phyloP scores from a whole-genome alignment of 2,113 vertebrate species.

The Mesembrinibis cayennensis region DNA sequence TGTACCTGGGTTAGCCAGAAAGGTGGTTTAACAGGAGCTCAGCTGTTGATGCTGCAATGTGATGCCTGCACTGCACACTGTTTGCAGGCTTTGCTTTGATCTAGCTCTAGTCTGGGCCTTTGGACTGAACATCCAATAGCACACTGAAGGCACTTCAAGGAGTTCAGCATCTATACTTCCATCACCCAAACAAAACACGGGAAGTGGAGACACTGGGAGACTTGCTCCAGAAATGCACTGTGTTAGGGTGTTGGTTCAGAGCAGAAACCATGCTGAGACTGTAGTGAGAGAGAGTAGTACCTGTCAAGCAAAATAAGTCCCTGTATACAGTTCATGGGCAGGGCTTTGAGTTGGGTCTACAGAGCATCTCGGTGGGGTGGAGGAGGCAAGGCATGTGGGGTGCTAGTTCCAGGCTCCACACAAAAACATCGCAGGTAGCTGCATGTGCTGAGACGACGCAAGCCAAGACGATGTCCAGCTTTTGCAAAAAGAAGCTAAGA shows the following conservation, averaged over 20 bases:
- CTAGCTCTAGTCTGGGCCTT: neutral
- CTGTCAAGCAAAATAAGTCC: neutral
- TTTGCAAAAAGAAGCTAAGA: neutral
- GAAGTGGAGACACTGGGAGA: neutral
- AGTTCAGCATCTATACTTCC: fast-evolving
- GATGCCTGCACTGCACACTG: neutral
- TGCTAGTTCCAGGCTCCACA: neutral
- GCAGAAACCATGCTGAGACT: neutral
- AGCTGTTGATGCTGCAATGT: neutral
- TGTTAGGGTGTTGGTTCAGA: neutral
- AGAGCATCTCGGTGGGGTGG: neutral
- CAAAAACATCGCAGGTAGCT: neutral
- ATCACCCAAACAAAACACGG: fast-evolving
- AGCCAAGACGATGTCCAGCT: neutral
- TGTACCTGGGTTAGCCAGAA: neutral
- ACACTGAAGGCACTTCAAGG: neutral
- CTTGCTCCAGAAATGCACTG: neutral
- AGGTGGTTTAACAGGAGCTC: neutral
- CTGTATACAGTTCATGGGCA: neutral
- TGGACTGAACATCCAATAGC: neutral
- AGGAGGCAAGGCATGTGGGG: neutral
- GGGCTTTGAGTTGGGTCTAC: neutral
- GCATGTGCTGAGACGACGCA: neutral
- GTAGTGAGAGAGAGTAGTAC: neutral
- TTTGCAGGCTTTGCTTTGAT: neutral